Base-by-base conservation (phyloP, 2,888 invertebrate genomes). In the Helleia helle region DNA sequence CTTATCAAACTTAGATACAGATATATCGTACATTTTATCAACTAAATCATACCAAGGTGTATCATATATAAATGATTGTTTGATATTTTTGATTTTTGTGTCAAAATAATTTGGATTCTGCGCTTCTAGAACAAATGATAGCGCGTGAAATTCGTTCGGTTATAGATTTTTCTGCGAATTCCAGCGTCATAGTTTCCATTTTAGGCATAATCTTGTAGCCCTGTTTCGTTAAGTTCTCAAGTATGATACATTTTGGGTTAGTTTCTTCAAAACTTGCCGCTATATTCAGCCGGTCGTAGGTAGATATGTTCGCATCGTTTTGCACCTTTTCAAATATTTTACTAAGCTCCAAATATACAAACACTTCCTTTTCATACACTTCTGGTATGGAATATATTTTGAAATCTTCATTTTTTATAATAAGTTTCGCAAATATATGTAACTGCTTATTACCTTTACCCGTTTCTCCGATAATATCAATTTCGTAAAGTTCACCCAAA, bases 371-470 rank as follows among this genome's bases (percentile, higher is more conserved):
- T 29, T 37, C 43, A 40, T 62, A 73, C 8, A 39, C 39, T 7
- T 25, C 30, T 8, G 13, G 39, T 30, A 39, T 9, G 11, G 39
- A 39, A 12, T 25, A 39, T 6, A 39, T 25, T 22, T 55, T 46
- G 4, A 59, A 8, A 27, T 48, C 31, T 8, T 53, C 43, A 9
- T 50, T 47, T 3, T 54, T 38, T 1, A 56, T 46, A 6, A 57
- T 51, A 2, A 53, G 51, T 48, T 75, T 74, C 1, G 69, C 44
- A 36, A 73, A 74, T n/a, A 74, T 42, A 12, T 65, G 52, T 0
- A 58, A 55, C 49, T 64, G 63, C 46, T 66, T 64, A 1, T 49
- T 38, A 0, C 62, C 66, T 2, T 53, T 36, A 3, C 42, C 42
- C 0, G 70, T 65, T 51, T 52, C 46, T 5, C 70, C 74, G 49